Percentiles rank a stretch among this genome's conserved stretches.
Evolutionary conservation across 2,797 vertebrate species (phyloP).

Genomic region (Thamnophis elegans): DNA sequence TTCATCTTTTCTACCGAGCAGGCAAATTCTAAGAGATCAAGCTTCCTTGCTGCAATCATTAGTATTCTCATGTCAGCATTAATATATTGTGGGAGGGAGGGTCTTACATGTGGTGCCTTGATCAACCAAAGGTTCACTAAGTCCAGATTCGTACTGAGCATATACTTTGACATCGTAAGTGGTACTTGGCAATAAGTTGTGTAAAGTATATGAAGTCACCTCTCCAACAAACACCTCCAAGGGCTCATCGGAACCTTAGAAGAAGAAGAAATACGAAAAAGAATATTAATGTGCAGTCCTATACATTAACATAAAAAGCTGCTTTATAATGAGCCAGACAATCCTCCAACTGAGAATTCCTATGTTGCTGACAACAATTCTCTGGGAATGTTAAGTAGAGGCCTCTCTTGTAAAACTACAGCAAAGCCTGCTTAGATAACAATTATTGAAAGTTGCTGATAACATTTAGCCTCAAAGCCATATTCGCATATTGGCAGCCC

Average conservation of each 20-base stretch:
- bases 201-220: constrained; percentile 86
- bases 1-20: background rate
- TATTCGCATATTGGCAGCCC: background rate
- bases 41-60: background rate
- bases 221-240: constrained; percentile 93
- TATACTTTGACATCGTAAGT: constrained; percentile 88
- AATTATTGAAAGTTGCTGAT: background rate
- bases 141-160: constrained; percentile 87
- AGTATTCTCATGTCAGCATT: background rate
- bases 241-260: constrained; percentile 76
- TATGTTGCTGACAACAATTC: background rate
- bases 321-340: background rate
- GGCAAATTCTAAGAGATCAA: background rate
- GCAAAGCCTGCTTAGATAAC: background rate
- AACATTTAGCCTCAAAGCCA: background rate
- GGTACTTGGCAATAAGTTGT: constrained; percentile 91
- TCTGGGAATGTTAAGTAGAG: background rate
- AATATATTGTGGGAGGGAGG: background rate
- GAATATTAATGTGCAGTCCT: background rate
- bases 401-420: background rate
- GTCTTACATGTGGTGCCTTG: constrained; percentile 91
- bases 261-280: constrained; percentile 33
- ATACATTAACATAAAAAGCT: background rate
- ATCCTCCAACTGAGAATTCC: background rate
- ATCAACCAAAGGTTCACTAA: constrained; percentile 82